Base-by-base conservation (phyloP, 2,113 vertebrate genomes). In the Centropus unirufus region DNA sequence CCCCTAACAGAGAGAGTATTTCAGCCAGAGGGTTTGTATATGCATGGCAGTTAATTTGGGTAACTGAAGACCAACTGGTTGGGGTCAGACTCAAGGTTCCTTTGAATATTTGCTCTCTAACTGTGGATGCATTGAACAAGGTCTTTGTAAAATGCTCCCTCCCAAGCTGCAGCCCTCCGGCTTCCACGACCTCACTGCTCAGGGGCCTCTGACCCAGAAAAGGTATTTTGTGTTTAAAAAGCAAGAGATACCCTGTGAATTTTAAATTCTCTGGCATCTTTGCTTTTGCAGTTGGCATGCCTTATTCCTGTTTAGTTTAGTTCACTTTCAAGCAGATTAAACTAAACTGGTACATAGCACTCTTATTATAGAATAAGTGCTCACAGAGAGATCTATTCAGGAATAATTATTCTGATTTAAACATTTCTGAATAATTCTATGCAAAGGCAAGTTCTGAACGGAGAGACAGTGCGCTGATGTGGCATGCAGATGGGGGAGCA, bases 341-440 rank as follows among this genome's bases (percentile, higher is more conserved):
- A 78, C 96, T 89, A 91, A 95, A 95, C 95, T 89, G 91, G 86
- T 96, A 94, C 92, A 83, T 89, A 95, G 94, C 92, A 72, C 92
- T 89, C 92, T 87, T 95, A 94, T 96, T 95, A 96, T 61, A 93
- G 95, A 90, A 62, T 91, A 87, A 95, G 93, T 89, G 93, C 84
- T 96, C 89, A 58, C 89, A 85, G 94, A 92, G 92, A 89, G 83
- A 46, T 89, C 93, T 95, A 72, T 95, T 94, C 91, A 92, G 87
- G 94, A 96, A 93, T 95, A 96, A 96, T 93, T 96, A 95, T 96
- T 97, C 95, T 69, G 94, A 84, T 95, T 95, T 96, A 93, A 96
- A 95, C 87, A 83, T 95, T 96, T 95, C 95, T 93, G 91, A 94
- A 89, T 92, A 95, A 92, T 76, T 92, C 69, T 29, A 46, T 78